These are phyloP conservation scores for Lasioglossum albipes DNA, from an alignment of 1,140 invertebrate species.

Conservation along the genomic window DNA sequence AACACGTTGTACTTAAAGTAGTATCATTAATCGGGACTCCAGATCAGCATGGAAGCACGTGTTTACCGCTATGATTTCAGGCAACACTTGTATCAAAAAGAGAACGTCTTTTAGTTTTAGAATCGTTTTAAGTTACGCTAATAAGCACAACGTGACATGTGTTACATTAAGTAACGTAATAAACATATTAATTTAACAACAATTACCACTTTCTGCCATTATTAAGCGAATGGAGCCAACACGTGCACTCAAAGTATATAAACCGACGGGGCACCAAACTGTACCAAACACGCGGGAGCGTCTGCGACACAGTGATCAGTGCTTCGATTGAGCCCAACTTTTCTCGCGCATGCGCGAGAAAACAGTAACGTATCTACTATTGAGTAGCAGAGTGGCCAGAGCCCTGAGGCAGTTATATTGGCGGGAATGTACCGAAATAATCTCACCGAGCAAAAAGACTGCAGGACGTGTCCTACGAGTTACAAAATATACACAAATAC, in stretches of 20 bases:
- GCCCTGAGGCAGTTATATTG: no score
- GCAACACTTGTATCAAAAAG: slow-evolving; percentile 33
- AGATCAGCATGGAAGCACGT: slow-evolving; percentile 37
- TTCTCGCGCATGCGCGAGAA: no score
- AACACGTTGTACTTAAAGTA: slow-evolving; percentile 1
- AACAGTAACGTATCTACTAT: no score
- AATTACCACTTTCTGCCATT: slow-evolving; percentile 76
- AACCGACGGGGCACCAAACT: slow-evolving; percentile 9
- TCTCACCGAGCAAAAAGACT: no score
- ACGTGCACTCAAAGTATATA: slow-evolving; percentile 37
- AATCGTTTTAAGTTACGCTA: neutral
- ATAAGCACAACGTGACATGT: neutral
- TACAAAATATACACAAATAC: no score
- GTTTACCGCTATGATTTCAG: slow-evolving; percentile 3
- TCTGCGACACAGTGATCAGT: no score
- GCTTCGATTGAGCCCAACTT: no score
- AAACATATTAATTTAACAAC: slow-evolving; percentile 24
- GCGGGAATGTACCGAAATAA: no score
- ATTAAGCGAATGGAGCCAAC: slow-evolving; percentile 54
- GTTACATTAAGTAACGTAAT: slow-evolving; percentile 22
- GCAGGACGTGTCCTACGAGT: no score
- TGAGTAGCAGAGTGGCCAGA: no score
- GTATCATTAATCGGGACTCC: slow-evolving; percentile 9
- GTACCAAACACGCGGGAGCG: slow-evolving; percentile 24
- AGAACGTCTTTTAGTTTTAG: neutral